Conservation (phyloP, 2,797 vertebrate genomes). For the Acestrorhynchus altus region DNA sequence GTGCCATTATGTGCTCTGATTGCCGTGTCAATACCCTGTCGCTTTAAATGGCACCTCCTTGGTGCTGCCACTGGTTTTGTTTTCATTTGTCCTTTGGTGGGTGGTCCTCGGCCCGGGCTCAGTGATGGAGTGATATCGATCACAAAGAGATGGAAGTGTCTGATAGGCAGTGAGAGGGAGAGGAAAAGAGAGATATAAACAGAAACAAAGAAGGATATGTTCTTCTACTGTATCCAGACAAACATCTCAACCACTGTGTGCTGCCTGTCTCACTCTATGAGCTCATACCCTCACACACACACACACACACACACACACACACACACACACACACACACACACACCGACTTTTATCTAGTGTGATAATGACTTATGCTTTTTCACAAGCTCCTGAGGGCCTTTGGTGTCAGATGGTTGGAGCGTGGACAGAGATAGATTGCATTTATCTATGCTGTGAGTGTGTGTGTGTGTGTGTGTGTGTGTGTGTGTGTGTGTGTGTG, state of each 20-base stretch:
- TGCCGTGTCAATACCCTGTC: slow-evolving; percentile 60
- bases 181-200: neutral
- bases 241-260: neutral
- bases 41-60: slow-evolving; percentile 48
- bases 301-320: neutral
- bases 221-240: neutral
- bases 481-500: neutral
- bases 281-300: neutral
- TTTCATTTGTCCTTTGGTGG: slow-evolving; percentile 44
- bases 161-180: slow-evolving; percentile 69
- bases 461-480: neutral
- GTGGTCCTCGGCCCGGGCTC: slow-evolving; percentile 51
- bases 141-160: slow-evolving; percentile 62
- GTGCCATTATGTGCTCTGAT: slow-evolving; percentile 49
- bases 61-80: slow-evolving; percentile 34
- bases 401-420: neutral
- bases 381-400: slow-evolving; percentile 1
- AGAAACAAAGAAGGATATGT: slow-evolving; percentile 33
- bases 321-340: neutral
- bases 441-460: neutral
- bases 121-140: slow-evolving; percentile 72
- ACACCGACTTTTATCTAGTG: neutral
- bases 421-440: neutral
- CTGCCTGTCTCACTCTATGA: neutral
- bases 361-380: neutral